Base-by-base conservation (phyloP, 2,113 vertebrate genomes). In the Mastomys natalensis region DNA sequence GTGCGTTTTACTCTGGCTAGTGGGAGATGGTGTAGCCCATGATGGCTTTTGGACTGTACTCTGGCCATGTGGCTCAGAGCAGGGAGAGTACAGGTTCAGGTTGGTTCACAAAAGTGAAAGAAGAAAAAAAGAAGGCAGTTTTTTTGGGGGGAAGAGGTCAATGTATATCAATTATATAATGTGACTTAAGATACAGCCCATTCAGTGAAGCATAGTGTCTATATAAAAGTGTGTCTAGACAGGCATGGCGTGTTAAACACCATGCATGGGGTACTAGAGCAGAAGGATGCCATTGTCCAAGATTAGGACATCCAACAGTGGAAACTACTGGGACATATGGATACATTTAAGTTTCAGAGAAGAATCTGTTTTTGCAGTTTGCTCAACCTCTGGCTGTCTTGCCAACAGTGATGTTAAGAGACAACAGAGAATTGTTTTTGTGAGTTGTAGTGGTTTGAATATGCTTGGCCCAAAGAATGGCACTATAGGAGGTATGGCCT, bases 61-160 rank as follows among this genome's bases (percentile, higher is more conserved):
- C 78, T 22, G 34, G 70, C 26, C 58, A 66, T 12, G 31, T 82
- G 22, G 37, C 34, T 55, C 74, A 24, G 3, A 8, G 7, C 87
- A 82, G 29, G 43, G 60, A 15, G 53, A 19, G 9, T n/a, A 89
- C 16, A 92, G 24, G 62, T 81, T 60, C 12, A 4, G 29, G 64
- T 60, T 88, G 37, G 7, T 68, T 68, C 48, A 91, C 55, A 68
- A 95, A 94, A 91, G 29, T 72, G 58, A 92, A 90, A 66, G 15
- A 84, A 76, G 12, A 24, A 81, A 74, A n/a, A 51, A 72, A n/a
- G 15, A n/a, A 19, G 66, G 26, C 64, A 66, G 77, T 3, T 34
- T 34, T 45, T 81, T 73, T 43, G 17, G 37, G 1, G 2, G 13
- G 31, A 26, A 24, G 55, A 1, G 29, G 64, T 5, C 31, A 92